Conservation (phyloP, 1,140 invertebrate genomes). For the Drosophila paulistorum region DNA sequence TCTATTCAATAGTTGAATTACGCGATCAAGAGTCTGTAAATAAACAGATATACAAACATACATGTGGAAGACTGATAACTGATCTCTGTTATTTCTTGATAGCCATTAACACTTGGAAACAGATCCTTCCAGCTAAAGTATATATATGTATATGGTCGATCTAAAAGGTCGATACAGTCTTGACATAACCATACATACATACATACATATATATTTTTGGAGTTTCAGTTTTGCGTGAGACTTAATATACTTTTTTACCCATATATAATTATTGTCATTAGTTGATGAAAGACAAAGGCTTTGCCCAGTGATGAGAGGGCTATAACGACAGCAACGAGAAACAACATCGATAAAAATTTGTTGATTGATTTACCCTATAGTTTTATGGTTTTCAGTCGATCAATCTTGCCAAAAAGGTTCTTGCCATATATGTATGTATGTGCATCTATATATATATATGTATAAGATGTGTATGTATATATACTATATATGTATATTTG, state of each 20-base stretch:
- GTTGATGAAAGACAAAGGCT: conserved; percentile 2
- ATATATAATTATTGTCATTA: conserved; percentile 74
- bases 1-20: conserved; percentile 38
- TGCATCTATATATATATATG: background rate
- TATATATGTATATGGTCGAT: conserved; percentile 6
- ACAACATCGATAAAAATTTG: conserved; percentile 50
- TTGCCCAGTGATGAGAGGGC: conserved; percentile 10
- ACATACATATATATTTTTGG: too few relatives aligned
- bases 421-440: conserved; percentile 13
- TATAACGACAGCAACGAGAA: conserved; percentile 31
- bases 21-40: too few relatives aligned
- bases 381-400: conserved; percentile 34
- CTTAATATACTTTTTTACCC: conserved; percentile 51
- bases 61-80: too few relatives aligned
- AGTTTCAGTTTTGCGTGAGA: conserved; percentile 35
- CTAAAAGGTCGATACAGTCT: conserved; percentile 25
- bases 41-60: too few relatives aligned
- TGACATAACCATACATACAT: conserved; percentile 2
- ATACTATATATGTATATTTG: conserved; percentile 3
- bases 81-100: too few relatives aligned
- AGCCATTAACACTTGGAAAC: background rate
- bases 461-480: background rate
- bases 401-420: conserved; percentile 18
- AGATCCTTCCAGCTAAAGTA: background rate
- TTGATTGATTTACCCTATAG: conserved; percentile 58